phyloP scores from a whole-genome alignment of 2,888 invertebrate species.

The Cancer borealis region DNA sequence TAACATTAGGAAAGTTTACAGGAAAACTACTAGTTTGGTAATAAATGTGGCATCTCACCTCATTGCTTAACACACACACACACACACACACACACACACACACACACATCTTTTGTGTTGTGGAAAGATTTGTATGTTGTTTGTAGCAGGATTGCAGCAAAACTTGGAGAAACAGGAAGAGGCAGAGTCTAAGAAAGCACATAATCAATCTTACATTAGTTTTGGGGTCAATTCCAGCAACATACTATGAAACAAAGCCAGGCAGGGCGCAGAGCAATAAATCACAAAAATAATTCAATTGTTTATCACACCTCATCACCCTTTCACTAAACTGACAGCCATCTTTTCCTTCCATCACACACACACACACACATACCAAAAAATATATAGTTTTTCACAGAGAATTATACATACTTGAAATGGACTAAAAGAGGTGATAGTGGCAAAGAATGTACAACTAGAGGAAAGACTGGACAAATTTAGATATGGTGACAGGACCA shows the following conservation, averaged over 20 bases:
- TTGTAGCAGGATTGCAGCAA: background rate
- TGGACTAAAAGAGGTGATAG: too few relatives aligned
- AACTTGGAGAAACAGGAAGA: background rate
- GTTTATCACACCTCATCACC: background rate
- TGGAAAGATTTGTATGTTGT: too few relatives aligned
- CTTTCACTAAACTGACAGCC: background rate
- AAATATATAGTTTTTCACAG: slow-evolving; percentile 38
- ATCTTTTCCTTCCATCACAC: background rate
- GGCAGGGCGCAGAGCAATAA: background rate
- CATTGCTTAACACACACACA: background rate
- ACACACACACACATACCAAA: slow-evolving; percentile 34
- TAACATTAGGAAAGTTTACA: background rate
- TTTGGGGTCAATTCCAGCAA: background rate
- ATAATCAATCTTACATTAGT: background rate
- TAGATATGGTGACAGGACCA: too few relatives aligned
- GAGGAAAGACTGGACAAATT: too few relatives aligned
- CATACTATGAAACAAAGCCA: background rate
- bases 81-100: background rate
- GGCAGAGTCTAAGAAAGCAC: background rate
- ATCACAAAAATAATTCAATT: background rate
- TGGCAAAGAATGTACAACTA: too few relatives aligned
- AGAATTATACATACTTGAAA: background rate
- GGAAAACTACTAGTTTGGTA: background rate
- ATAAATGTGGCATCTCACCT: slow-evolving; percentile 45
- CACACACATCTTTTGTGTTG: background rate